phyloP scores from a whole-genome alignment of 2,888 invertebrate species.

The Amiota minor region DNA sequence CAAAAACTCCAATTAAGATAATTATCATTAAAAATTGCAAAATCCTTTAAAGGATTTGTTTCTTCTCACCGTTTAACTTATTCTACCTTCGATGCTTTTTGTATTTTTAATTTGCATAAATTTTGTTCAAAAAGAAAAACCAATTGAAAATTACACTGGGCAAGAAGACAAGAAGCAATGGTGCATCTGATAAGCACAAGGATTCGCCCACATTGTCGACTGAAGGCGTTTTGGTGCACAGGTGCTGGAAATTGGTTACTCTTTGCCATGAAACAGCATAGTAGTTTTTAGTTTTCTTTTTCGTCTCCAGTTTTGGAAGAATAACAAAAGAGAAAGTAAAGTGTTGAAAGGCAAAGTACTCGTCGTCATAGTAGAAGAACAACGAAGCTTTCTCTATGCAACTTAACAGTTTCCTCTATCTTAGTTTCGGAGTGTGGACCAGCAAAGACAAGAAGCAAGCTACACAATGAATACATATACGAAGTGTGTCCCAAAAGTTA shows the following conservation, averaged over 20 bases:
- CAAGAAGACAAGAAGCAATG: slow-evolving; percentile 54
- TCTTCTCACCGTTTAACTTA: slow-evolving; percentile 39
- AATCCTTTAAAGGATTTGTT: slow-evolving; percentile 42
- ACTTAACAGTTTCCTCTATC: neutral
- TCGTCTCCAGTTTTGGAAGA: neutral
- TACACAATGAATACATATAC: slow-evolving; percentile 3
- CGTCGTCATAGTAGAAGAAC: neutral
- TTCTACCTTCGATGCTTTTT: slow-evolving; percentile 9
- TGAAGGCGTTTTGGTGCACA: slow-evolving; percentile 43
- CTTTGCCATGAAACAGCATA: no score
- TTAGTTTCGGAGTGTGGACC: neutral
- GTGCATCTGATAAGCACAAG: slow-evolving; percentile 52
- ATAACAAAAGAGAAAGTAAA: slow-evolving; percentile 37
- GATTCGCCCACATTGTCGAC: slow-evolving; percentile 24
- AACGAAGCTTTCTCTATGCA: neutral
- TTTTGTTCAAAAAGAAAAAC: slow-evolving; percentile 55
- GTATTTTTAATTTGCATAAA: slow-evolving; percentile 57
- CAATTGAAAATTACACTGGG: slow-evolving; percentile 43
- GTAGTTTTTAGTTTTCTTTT: no score
- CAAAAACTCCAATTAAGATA: slow-evolving; percentile 66
- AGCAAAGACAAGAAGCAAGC: slow-evolving; percentile 8
- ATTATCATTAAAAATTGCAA: slow-evolving; percentile 61
- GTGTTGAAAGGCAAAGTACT: slow-evolving; percentile 47
- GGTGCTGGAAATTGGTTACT: slow-evolving; percentile 24
- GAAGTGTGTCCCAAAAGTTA: no score